These are phyloP conservation scores for Sciurus carolinensis DNA, from an alignment of 2,797 vertebrate genomes.

Conservation along the genomic window DNA sequence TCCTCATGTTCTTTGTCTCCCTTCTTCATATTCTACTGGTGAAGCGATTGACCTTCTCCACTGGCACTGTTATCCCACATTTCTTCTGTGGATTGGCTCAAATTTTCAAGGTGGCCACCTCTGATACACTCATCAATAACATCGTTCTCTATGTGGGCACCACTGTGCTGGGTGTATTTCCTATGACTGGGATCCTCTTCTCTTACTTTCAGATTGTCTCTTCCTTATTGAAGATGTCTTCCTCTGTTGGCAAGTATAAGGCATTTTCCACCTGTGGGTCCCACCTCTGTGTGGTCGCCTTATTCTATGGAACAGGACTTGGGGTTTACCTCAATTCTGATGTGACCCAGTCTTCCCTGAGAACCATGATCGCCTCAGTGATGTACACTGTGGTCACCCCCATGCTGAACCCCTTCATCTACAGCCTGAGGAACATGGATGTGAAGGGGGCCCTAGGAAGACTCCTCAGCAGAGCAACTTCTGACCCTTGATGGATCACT, in stretches of 20 bases:
- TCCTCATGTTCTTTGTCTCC: neutral
- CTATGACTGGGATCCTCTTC: too few relatives aligned
- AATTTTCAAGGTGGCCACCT: neutral
- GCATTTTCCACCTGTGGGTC: neutral
- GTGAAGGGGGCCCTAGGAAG: too few relatives aligned
- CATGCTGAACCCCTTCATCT: conserved; percentile 77
- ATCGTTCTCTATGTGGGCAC: conserved; percentile 56
- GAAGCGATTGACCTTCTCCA: neutral
- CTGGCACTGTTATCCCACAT: neutral
- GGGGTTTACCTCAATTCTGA: conserved; percentile 37
- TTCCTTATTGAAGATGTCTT: too few relatives aligned
- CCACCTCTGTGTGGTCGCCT: neutral
- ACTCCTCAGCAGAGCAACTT: too few relatives aligned
- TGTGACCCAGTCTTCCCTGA: neutral
- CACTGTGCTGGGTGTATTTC: neutral
- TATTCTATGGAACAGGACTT: conserved; percentile 62
- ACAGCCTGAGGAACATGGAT: conserved; percentile 44
- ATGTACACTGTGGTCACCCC: too few relatives aligned
- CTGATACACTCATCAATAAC: neutral
- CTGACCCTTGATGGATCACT: too few relatives aligned
- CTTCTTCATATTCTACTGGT: conserved; percentile 35
- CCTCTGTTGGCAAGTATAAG: too few relatives aligned
- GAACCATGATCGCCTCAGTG: too few relatives aligned
- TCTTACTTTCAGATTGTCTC: too few relatives aligned
- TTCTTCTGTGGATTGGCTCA: conserved; percentile 72